Evolutionary conservation across 1,140 invertebrate species (phyloP), one percentile per base, ranked within the genome.

Genomic region (Papilio aristodemus): DNA sequence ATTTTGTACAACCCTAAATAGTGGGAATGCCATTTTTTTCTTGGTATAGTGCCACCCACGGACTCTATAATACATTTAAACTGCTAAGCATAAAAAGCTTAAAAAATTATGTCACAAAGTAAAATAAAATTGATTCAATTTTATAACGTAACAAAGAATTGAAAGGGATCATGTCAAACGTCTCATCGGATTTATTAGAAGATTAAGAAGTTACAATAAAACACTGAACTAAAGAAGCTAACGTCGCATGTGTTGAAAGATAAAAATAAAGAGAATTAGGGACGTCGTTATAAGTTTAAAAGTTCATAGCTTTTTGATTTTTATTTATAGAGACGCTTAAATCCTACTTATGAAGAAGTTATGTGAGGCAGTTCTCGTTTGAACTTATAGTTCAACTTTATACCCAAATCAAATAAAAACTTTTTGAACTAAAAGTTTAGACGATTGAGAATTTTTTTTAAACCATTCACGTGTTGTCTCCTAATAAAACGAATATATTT

Each of bases 141-240:
- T 66, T 32, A 50, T 71, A 70, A 68, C 13, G 38, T 62, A 62
- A 78, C 70, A 75, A 77, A 76, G 71, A 71, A 73, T 41, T 72
- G 39, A 71, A 77, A 74, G 68, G 69, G 72, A 74, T 74, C 70
- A 72, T 70, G 75, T 72, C 69, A 62, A 57, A 67, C 62, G 74
- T 77, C 75, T 74, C 59, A 63, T 69, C 43, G 71, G 70, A 79
- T 81, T 81, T 83, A 83, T 80, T 75, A 74, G 46, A 50, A 76
- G 80, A 83, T 83, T 80, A 80, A 63, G 66, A 67, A 17, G 71
- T 64, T 50, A 67, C 72, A 78, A 75, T 78, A 78, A 77, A 80
- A 80, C 68, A 69, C 72, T 75, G 73, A 79, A 77, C 75, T 78
- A 77, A 77, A 80, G 74, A 66, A 83, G 74, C 74, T 73, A 69